Percentiles rank a stretch among this genome's conserved stretches.
phyloP scores from a whole-genome alignment of 2,113 vertebrate species.

The Lipotes vexillifer region DNA sequence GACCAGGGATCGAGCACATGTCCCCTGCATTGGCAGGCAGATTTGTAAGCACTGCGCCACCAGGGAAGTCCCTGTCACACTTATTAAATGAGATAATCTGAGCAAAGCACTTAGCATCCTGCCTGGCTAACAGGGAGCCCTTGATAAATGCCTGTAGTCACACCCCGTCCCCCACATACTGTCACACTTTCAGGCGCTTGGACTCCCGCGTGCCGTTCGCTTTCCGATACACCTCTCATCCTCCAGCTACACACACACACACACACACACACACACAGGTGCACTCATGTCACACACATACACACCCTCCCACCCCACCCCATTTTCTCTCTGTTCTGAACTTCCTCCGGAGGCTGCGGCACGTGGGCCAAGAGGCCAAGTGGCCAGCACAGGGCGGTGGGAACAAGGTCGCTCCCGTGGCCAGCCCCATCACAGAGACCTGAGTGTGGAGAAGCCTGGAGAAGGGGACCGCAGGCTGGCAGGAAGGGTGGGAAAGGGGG shows the following conservation, averaged over 20 bases:
- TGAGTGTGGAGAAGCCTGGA: neutral
- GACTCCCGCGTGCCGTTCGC: neutral
- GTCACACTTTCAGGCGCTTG: neutral
- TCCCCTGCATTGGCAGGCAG: too few species aligned
- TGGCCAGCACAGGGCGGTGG: neutral
- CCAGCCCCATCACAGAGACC: neutral
- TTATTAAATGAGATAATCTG: constrained; percentile 47
- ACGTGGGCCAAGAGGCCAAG: neutral
- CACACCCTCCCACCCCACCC: neutral
- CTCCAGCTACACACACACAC: neutral
- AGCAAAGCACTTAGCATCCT: constrained; percentile 8
- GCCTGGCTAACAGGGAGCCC: neutral
- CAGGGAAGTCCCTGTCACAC: neutral
- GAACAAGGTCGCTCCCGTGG: neutral
- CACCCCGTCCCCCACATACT: neutral
- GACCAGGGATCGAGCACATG: too few species aligned
- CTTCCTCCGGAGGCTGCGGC: neutral
- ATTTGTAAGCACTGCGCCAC: too few species aligned
- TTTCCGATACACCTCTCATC: neutral
- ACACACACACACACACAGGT: neutral
- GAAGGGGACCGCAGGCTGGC: neutral
- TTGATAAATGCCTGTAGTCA: neutral
- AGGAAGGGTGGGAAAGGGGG: neutral
- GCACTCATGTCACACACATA: too few species aligned
- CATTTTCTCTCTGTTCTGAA: neutral